Evolutionary conservation across 2,797 vertebrate species (phyloP), one percentile per base, ranked within the genome.

Genomic region (Luscinia megarhynchos): DNA sequence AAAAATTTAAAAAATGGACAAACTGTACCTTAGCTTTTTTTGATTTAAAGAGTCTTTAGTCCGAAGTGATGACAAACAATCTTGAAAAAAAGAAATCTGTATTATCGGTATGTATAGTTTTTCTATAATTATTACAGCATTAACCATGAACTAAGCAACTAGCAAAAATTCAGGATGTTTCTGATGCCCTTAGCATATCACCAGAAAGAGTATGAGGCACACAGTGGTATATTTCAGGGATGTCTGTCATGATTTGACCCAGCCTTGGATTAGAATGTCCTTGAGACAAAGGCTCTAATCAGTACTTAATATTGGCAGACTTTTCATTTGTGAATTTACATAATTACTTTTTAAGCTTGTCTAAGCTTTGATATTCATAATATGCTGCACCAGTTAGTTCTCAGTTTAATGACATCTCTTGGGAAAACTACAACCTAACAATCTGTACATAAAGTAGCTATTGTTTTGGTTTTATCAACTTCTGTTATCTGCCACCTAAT

Each of bases 341-440:
- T 70, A 88, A 83, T 70, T 80, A 67, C 27, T 83, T 83, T 86
- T 76, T 68, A 79, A 79, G 67, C 50, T 84, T 82, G 43, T 76
- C n/a, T 87, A 66, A 87, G 75, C 41, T 84, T 87, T 94, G 55
- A 76, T 84, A 91, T 20, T 72, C 34, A 51, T 36, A 84, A 72
- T 38, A 62, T 20, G 51, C 51, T 89, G 48, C 63, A 54, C 40
- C 46, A 84, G 55, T 51, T 70, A 50, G 53, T 55, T 78, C 30
- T 79, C 74, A 81, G 34, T 85, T 78, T 82, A 87, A 78, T 58
- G 32, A 53, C 12, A 43, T 67, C 45, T 72, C 12, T 2, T 57
- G 57, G 53, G 58, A 87, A 87, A 87, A 80, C 30, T 43, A 64
- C 41, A 75, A 36, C 32, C 11, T 64, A 81, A 36, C 40, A 43